Evolutionary conservation across 2,797 vertebrate species (phyloP).

Genomic region (Sebastes matsubarae): DNA sequence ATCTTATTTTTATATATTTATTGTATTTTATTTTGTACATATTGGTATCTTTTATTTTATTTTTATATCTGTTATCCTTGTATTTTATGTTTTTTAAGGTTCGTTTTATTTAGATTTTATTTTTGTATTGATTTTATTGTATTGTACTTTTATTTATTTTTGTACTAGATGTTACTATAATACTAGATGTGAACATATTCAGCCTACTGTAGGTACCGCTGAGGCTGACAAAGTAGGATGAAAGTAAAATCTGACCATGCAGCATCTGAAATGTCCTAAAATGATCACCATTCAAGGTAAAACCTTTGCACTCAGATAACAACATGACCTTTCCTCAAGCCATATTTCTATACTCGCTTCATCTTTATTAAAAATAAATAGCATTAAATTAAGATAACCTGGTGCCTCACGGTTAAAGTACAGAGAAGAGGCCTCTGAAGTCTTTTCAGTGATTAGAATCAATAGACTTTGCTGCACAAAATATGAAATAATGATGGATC

Average conservation of each 20-base stretch:
- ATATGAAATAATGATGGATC: background rate
- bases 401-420: background rate
- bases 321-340: background rate
- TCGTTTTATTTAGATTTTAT: no score
- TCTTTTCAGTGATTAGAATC: background rate
- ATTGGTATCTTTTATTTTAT: background rate
- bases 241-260: background rate
- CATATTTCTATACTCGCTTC: background rate
- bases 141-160: background rate
- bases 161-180: no score
- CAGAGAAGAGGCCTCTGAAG: background rate
- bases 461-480: background rate
- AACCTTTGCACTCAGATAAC: background rate
- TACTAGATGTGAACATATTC: no score
- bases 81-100: no score
- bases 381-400: background rate
- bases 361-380: background rate
- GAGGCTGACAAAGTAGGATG: background rate
- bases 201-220: no score
- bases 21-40: background rate
- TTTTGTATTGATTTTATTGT: no score
- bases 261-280: background rate
- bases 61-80: no score
- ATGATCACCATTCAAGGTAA: rapidly evolving
- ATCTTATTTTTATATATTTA: no score